Percentiles rank a stretch among this genome's conserved stretches.
phyloP scores from a whole-genome alignment of 1,140 invertebrate genomes.

The Bombus pascuorum region DNA sequence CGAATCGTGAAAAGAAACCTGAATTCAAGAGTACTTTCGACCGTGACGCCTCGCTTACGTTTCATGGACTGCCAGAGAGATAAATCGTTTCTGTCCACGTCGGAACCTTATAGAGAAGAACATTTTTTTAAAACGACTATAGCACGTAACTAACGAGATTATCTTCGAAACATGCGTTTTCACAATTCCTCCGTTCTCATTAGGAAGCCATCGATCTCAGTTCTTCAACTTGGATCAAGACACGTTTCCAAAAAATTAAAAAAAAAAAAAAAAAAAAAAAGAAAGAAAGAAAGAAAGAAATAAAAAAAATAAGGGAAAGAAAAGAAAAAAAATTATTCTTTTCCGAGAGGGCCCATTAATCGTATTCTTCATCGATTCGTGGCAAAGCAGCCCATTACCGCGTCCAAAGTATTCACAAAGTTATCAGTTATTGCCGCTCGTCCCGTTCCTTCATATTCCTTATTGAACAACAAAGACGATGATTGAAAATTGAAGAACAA shows the following conservation, averaged over 20 bases:
- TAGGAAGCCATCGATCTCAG: not conserved
- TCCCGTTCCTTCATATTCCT: not conserved
- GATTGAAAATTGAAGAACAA: not conserved
- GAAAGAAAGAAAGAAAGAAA: no score
- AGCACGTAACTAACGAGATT: not conserved
- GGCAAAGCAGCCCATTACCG: not conserved
- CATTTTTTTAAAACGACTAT: not conserved
- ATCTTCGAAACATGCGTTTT: not conserved
- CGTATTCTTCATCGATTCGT: not conserved
- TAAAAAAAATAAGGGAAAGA: no score
- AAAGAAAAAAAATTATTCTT: no score
- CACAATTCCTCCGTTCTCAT: not conserved
- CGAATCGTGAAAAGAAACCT: constrained; percentile 17
- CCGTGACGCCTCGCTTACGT: constrained; percentile 6
- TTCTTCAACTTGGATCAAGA: not conserved
- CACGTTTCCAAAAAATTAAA: not conserved
- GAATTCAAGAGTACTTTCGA: constrained; percentile 8
- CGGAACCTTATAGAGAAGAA: not conserved
- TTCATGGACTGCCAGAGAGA: not conserved
- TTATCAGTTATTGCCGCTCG: not conserved
- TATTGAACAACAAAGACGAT: not conserved
- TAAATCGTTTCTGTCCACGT: not conserved
- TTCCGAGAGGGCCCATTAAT: not conserved
- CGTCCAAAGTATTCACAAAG: not conserved
- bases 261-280: no score